Evolutionary conservation across 2,888 invertebrate species (phyloP), one percentile per base, ranked within the genome.

Genomic region (Sepiola atlantica): DNA sequence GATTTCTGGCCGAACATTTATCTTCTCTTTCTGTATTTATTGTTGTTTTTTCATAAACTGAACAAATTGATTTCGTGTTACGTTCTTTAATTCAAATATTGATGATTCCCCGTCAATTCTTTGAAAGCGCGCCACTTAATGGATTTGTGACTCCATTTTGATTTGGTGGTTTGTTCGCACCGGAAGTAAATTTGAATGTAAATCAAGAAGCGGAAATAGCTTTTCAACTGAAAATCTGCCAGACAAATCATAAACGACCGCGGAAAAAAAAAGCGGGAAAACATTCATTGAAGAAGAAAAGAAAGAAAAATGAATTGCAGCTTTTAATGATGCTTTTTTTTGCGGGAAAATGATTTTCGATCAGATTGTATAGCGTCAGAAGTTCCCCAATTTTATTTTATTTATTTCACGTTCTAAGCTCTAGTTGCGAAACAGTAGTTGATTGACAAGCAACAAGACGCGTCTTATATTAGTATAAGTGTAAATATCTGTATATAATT

Each of bases 111-210:
- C 77, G 77, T 16, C 77, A 32, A n/a, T 77, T 32, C 77, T 77
- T 77, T 77, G 16, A 77, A 77, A 77, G n/a, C n/a, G n/a, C 77
- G n/a, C 77, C n/a, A 77, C 77, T 77, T 77, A 77, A 77, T 77
- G 77, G n/a, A 77, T 77, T 32, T 77, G 77, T 77, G 77, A 77
- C 77, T 77, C 32, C n/a, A 32, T 77, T 77, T 77, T 77, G n/a
- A 77, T 77, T 77, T 77, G 8, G 77, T n/a, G n/a, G 61, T 21
- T 61, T 24, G 61, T 61, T 77, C 77, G n/a, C n/a, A 77, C n/a
- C 10, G 77, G 77, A 77, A 77, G n/a, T 77, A 77, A 77, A 77
- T 77, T 77, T 77, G 14, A 77, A n/a, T 77, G 32, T 77, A 77
- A 77, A 77, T n/a, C 77, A 77, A 77, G 77, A 77, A 77, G 21